Base-by-base conservation (phyloP, 2,113 vertebrate genomes). In the Cololabis saira region DNA sequence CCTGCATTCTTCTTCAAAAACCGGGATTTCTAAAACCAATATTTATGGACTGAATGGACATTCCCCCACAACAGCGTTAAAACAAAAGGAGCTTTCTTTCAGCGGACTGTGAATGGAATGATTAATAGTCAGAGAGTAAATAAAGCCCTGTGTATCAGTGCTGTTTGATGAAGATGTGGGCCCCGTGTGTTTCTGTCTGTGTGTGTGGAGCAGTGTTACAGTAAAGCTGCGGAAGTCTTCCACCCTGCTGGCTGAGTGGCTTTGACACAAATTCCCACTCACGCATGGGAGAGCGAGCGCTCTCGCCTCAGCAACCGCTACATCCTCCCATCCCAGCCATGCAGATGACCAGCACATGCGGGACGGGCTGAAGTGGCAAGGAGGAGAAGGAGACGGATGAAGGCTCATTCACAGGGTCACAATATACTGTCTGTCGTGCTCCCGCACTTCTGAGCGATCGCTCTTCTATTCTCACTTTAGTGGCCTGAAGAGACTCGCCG, bases 241-340 rank as follows among this genome's bases (percentile, higher is more conserved):
- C 73, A 65, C 74, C 17, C 70, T 72, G 69, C 73, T 76, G 74
- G 71, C 82, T 84, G 47, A 72, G 75, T 52, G 74, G 65, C 78
- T 80, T 69, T 81, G 89, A 88, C 85, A 88, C 85, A 86, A 49
- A 89, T 88, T 82, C 71, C 67, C 71, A 67, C 55, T 71, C 61
- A 59, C 37, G 45, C 62, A 67, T 55, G 74, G 71, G 69, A 70
- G 72, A 81, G 62, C 37, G 14, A 37, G 22, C 67, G 5, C 67
- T 52, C 78, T 76, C 33, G 66, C 79, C 85, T 68, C 73, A 87
- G 84, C 75, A 81, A 80, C 84, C 44, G 11, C 79, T 51, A 61
- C 71, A 61, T 58, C 73, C 67, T 60, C 62, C 60, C 43, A 5
- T 70, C 59, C 64, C 19, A 40, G 55, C 48, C 41, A 58, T 62